Base-by-base conservation (phyloP, 2,888 invertebrate genomes). In the Agrotis segetum region DNA sequence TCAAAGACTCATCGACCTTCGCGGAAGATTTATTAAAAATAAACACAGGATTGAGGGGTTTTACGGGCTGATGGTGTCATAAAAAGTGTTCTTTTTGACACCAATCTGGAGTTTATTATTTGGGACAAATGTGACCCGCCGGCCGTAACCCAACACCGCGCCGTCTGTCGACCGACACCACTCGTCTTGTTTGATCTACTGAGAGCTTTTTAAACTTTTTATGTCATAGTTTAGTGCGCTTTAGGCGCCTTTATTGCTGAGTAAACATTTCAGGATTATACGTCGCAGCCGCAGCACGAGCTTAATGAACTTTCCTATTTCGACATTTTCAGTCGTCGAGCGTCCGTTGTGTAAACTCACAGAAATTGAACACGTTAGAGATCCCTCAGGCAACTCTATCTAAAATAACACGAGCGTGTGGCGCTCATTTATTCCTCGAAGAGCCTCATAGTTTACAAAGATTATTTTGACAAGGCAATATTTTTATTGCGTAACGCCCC, bases 141-240 rank as follows among this genome's bases (percentile, higher is more conserved):
- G 91, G 80, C 80, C 78, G 96, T 91, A 94, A 96, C 91, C 90
- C 82, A 86, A 96, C 88, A 95, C 94, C 93, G 86, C 82, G 88
- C 93, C 95, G 95, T 89, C 93, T 94, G 95, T 89, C 92, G 89
- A 90, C 92, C 91, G 92, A 93, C 93, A 92, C 92, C 90, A 91
- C 94, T 93, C 92, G 84, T 91, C 89, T 93, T 96, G 96, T 96
- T 96, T 96, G 96, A 96, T 96, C 96, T 96, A 96, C 95, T 93
- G 94, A 94, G 95, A 95, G 96, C 95, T 95, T 96, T 96, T 96
- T 96, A 95, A 95, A 94, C 92, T 95, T 96, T 96, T 96, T 95
- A 96, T 96, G 94, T 93, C 93, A 93, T 93, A 94, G 92, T 95
- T 95, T 93, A 95, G 93, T 92, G 91, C 89, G 90, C 88, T 94